These are phyloP conservation scores for Drosophila kikkawai DNA, from an alignment of 1,140 invertebrate genomes.

Conservation along the genomic window DNA sequence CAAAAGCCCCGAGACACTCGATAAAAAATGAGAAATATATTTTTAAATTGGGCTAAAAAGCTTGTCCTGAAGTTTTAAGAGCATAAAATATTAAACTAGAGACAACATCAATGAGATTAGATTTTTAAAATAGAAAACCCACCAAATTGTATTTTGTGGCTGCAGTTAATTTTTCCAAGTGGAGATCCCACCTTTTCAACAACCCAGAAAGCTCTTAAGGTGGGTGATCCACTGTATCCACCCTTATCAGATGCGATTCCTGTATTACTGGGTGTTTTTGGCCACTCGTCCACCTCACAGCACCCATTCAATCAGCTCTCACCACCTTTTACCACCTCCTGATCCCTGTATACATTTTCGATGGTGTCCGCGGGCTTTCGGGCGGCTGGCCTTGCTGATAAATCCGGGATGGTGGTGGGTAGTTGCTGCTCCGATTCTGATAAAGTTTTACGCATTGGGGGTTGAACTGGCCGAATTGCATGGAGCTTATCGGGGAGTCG, in stretches of 20 bases:
- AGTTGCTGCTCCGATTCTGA: conserved; percentile 38
- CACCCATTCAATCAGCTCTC: conserved; percentile 35
- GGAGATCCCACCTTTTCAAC: conserved; percentile 24
- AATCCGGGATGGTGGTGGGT: conserved; percentile 31
- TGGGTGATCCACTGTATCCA: conserved; percentile 20
- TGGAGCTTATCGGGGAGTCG: conserved; percentile 35
- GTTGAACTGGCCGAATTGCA: conserved; percentile 62
- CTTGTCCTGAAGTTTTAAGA: neutral
- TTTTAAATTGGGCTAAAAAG: no score
- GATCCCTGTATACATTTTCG: conserved; percentile 22
- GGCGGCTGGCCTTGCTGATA: conserved; percentile 41
- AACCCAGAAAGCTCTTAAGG: conserved; percentile 11
- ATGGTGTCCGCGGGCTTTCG: conserved; percentile 15
- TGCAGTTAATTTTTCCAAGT: neutral
- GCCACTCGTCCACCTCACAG: neutral
- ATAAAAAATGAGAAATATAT: neutral
- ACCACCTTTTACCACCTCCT: conserved; percentile 31
- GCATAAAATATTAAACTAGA: neutral
- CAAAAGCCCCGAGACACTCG: neutral
- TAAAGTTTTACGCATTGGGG: conserved; percentile 61
- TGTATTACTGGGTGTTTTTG: conserved; percentile 16
- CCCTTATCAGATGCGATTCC: conserved; percentile 28
- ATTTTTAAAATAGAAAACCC: neutral
- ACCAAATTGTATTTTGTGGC: neutral
- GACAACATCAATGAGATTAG: neutral